Conservation (phyloP, 2,113 vertebrate genomes). For the Rynchops niger region DNA sequence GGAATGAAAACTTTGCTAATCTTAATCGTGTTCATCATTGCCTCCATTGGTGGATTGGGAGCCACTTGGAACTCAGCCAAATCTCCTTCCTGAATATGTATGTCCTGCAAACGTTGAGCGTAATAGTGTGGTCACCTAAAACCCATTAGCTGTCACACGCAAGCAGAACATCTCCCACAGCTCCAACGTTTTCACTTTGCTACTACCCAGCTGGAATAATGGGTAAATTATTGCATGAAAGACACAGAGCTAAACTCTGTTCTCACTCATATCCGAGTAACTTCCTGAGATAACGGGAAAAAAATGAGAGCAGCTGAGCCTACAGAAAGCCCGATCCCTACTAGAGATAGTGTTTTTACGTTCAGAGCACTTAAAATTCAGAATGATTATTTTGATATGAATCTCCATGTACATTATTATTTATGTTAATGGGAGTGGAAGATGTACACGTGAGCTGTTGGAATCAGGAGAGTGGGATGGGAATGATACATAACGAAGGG, state of each 20-base stretch:
- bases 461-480: background rate
- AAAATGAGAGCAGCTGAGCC: background rate
- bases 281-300: background rate
- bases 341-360: background rate
- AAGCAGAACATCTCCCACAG: background rate
- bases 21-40: background rate
- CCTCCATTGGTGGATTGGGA: background rate
- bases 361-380: background rate
- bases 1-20: background rate
- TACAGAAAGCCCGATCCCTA: background rate
- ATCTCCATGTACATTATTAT: background rate
- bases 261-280: background rate
- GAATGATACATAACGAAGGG: background rate
- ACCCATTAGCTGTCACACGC: background rate
- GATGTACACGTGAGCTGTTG: background rate
- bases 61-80: background rate
- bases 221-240: background rate
- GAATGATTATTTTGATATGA: background rate
- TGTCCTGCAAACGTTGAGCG: background rate
- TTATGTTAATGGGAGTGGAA: fast-evolving
- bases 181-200: background rate
- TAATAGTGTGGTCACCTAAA: background rate
- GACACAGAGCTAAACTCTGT: background rate
- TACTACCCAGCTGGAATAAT: background rate
- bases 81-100: background rate